A percentile compares a stretch with the other conserved stretches of the same genome.
These are phyloP conservation scores for Flexamia atlantica DNA, from an alignment of 2,888 invertebrate species.

Conservation along the genomic window DNA sequence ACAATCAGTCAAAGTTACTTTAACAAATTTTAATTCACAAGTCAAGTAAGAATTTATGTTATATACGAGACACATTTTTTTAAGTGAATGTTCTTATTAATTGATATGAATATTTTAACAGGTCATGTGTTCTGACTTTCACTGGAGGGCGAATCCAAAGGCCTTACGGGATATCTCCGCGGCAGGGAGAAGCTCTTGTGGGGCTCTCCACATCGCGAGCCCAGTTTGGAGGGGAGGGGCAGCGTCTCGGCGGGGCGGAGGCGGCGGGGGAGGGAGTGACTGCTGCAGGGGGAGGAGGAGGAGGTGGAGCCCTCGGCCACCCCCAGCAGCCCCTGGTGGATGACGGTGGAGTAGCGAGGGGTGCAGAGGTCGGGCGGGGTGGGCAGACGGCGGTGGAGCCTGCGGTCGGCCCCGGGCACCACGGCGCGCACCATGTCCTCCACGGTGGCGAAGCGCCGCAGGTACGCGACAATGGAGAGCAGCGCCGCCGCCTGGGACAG, in stretches of 20 bases:
- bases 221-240: not conserved
- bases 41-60: too few relatives aligned
- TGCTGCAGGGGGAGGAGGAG: slow-evolving; percentile 67
- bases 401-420: slow-evolving; percentile 80
- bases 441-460: slow-evolving; percentile 79
- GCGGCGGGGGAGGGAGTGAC: slow-evolving; percentile 29
- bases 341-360: slow-evolving; percentile 69
- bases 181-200: slow-evolving; percentile 11
- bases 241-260: not conserved
- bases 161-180: not conserved
- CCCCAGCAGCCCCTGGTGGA: slow-evolving; percentile 74
- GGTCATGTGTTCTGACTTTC: slow-evolving; percentile 29
- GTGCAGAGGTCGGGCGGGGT: slow-evolving; percentile 26
- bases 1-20: too few relatives aligned
- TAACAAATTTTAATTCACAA: too few relatives aligned
- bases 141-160: slow-evolving; percentile 18
- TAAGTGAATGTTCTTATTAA: not conserved
- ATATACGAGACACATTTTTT: too few relatives aligned
- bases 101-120: not conserved
- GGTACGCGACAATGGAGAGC: slow-evolving; percentile 79
- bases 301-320: slow-evolving; percentile 71
- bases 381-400: slow-evolving; percentile 75
- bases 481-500: slow-evolving; percentile 75
- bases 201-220: not conserved
- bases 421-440: slow-evolving; percentile 80